Conservation (phyloP, 2,888 invertebrate genomes). For the Spisula subtruncata region DNA sequence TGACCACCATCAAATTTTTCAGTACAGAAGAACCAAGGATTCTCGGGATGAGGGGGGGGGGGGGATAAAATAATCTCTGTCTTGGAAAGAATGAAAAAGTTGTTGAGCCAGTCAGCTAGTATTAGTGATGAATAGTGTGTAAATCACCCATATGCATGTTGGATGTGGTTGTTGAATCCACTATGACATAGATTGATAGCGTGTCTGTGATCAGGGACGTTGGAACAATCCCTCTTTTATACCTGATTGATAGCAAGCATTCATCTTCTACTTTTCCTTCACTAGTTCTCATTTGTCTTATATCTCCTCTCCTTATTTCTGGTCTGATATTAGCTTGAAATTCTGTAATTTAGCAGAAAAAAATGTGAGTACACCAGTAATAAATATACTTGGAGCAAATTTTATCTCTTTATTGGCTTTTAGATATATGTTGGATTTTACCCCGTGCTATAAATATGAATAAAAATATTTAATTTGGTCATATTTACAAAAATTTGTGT, state of each 20-base stretch:
- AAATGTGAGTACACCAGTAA: not conserved
- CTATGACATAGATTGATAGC: slow-evolving; percentile 45
- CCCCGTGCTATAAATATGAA: not conserved
- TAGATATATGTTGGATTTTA: not conserved
- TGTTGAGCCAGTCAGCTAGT: not conserved
- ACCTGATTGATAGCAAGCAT: slow-evolving; percentile 63
- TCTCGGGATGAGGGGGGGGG: too few relatives aligned
- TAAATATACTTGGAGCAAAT: not conserved
- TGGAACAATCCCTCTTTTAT: slow-evolving; percentile 46
- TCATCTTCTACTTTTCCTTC: slow-evolving; percentile 52
- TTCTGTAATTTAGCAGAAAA: slow-evolving; percentile 18
- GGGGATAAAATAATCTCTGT: not conserved
- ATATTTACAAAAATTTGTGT: not conserved
- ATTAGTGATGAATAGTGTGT: slow-evolving; percentile 42
- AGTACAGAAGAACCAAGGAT: not conserved
- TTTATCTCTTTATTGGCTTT: not conserved
- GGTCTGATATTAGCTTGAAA: not conserved
- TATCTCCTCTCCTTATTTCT: not conserved
- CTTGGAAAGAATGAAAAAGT: not conserved
- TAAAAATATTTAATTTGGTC: not conserved
- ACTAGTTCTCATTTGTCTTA: slow-evolving; percentile 41
- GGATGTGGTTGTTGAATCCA: slow-evolving; percentile 43
- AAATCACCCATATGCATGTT: slow-evolving; percentile 51
- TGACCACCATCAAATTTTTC: not conserved
- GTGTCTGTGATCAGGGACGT: slow-evolving; percentile 27